phyloP scores from a whole-genome alignment of 2,888 invertebrate genomes.

The Apotomis betuletana region DNA sequence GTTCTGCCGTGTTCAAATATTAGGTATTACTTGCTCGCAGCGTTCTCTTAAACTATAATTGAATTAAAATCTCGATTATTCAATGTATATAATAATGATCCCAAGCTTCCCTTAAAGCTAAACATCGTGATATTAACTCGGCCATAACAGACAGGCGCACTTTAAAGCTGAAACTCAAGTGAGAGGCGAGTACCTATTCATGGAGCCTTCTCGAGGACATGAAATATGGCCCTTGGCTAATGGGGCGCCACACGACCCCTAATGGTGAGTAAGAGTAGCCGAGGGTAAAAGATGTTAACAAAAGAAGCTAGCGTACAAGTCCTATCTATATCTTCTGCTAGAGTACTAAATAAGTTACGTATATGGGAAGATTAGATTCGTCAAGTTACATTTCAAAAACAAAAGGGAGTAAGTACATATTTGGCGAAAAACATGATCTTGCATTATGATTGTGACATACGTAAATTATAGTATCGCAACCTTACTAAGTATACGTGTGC shows the following conservation, averaged over 20 bases:
- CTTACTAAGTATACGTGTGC: too few species aligned
- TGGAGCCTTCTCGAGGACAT: slow-evolving; percentile 60
- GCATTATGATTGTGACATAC: too few species aligned
- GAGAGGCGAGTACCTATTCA: slow-evolving; percentile 55
- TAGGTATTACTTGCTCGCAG: too few species aligned
- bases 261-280: slow-evolving; percentile 48
- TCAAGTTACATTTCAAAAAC: too few species aligned
- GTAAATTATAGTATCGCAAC: too few species aligned
- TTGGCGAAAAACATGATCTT: too few species aligned
- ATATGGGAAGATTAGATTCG: too few species aligned
- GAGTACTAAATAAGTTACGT: too few species aligned
- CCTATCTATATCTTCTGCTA: not conserved
- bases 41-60: too few species aligned
- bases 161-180: slow-evolving; percentile 57
- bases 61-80: too few species aligned
- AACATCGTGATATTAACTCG: slow-evolving; percentile 53
- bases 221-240: slow-evolving; percentile 71
- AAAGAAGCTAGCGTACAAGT: not conserved
- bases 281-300: slow-evolving; percentile 49
- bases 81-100: not conserved
- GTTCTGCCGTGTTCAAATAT: too few species aligned
- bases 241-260: slow-evolving; percentile 60
- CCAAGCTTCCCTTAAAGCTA: slow-evolving; percentile 49
- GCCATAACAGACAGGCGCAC: slow-evolving; percentile 59
- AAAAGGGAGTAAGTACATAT: too few species aligned